A percentile compares a stretch with the other conserved stretches of the same genome.
phyloP scores from a whole-genome alignment of 2,888 invertebrate genomes.

The Branchipolynoe longqiensis region DNA sequence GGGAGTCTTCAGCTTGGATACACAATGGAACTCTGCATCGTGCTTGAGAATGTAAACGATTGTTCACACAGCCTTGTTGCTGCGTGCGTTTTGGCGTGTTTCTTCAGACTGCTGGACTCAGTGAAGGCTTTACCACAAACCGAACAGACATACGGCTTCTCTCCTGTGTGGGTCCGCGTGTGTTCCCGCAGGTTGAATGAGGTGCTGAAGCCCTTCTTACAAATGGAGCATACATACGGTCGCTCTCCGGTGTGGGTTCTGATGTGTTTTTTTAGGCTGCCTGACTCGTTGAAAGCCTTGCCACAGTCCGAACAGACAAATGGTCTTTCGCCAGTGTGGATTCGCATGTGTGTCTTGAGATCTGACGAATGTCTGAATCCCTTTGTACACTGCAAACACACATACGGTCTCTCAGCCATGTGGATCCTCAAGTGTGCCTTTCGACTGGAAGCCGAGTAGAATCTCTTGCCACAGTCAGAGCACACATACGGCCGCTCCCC shows the following conservation, averaged over 20 bases:
- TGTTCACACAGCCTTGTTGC: too few relatives aligned
- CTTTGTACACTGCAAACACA: background rate
- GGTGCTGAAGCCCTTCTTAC: background rate
- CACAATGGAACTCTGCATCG: too few relatives aligned
- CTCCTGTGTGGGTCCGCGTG: background rate
- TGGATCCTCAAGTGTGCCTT: background rate
- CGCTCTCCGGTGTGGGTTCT: background rate
- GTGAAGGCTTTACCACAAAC: background rate
- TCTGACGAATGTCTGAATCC: background rate
- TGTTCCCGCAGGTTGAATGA: background rate
- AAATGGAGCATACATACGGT: background rate
- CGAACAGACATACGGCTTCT: background rate
- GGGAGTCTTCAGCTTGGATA: too few relatives aligned
- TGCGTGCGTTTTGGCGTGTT: too few relatives aligned
- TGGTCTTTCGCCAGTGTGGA: background rate
- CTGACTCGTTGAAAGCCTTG: background rate
- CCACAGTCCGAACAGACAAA: background rate
- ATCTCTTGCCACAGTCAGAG: background rate
- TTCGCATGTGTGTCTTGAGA: background rate
- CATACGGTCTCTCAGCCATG: background rate
- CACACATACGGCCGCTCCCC: background rate
- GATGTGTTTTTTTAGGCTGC: background rate
- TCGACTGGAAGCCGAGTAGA: background rate
- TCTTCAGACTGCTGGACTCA: too few relatives aligned
- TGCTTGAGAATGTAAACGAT: too few relatives aligned